Evolutionary conservation across 2,113 vertebrate genomes (phyloP), one percentile per base, ranked within the genome.

Genomic region (Syngnathoides biaculeatus): DNA sequence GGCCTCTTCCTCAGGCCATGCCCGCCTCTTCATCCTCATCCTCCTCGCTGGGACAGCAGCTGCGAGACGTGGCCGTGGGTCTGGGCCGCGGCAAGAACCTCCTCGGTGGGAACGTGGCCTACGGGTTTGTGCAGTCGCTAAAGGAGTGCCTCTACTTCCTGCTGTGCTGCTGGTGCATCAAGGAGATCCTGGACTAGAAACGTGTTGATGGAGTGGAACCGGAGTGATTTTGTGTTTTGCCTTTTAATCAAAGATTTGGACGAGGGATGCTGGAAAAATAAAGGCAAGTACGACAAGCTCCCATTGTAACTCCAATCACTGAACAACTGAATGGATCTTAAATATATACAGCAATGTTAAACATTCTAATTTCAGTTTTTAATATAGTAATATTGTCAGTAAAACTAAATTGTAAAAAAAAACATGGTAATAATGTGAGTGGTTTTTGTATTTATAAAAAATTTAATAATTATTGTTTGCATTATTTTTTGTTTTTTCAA

Each of bases 101-200:
- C 3, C 61, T 93, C 45, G 91, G 92, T 14, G 80, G 88, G 66
- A 88, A 87, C 83, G 61, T 90, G 0, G 79, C 88, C 47, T 91
- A 90, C 42, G 80, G 89, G 38, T 75, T 93, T 22, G 87, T 92
- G 73, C 86, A 82, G 66, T 89, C 90, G 3, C 80, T 95, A 58
- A 92, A 90, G 69, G 92, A 95, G 60, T 90, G 93, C 0, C 77
- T 93, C 19, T 96, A 93, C 67, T 82, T 97, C 67, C 89, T 96
- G 15, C 93, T 98, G 27, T 96, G 96, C 88, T 97, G 95, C 85
- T 97, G 95, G 95, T 98, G 95, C 79, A 86, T 96, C 76, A 93
- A 77, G n/a, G 91, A 95, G 85, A 92, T 98, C 71, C 87, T 98
- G 86, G 95, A 97, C 75, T 96, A 90, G 55, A 30, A 90, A 1